Evolutionary conservation across 2,797 vertebrate genomes (phyloP), one percentile per base, ranked within the genome.

Genomic region (Coendou prehensilis): DNA sequence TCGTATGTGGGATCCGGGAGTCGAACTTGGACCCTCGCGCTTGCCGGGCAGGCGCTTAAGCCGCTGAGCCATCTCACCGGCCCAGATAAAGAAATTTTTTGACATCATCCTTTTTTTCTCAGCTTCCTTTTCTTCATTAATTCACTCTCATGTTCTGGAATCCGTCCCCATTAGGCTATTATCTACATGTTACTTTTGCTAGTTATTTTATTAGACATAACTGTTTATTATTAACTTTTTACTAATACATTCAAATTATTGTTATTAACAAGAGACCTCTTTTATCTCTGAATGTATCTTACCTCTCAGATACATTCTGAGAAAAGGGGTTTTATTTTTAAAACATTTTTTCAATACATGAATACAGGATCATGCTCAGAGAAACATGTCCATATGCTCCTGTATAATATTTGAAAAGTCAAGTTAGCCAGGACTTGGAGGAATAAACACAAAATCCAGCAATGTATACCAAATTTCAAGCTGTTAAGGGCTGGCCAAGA

Each of bases 361-460:
- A 17, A 63, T 71, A 45, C 0, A 91, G 92, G 69, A 76, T 71
- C 57, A 59, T 91, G 17, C 64, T 61, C 52, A 71, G 61, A 63
- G 87, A 94, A 95, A 75, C 10, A 37, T 87, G 45, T 63, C 52
- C 11, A 47, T 88, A 82, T 79, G 20, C 23, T 90, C 30, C 56
- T 88, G 73, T 61, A 61, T 92, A 90, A 79, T 59, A 22, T 95
- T 83, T 87, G 69, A 93, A 94, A 95, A 91, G n/a, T 59, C 75
- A 89, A 2, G 18, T 82, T 92, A 84, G 13, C 15, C 4, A 75
- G 78, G 33, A 52, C 33, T 79, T 1, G 73, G 50, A 22, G 69
- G 28, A 6, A 47, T 64, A 54, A 9, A 14, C 15, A 50, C 14
- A 84, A 50, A 97, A 80, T 61, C 41, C 13, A 63, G 54, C 30